Percentiles rank a stretch among this genome's conserved stretches.
Conservation (phyloP, 2,888 invertebrate genomes). For the Diploptera punctata region DNA sequence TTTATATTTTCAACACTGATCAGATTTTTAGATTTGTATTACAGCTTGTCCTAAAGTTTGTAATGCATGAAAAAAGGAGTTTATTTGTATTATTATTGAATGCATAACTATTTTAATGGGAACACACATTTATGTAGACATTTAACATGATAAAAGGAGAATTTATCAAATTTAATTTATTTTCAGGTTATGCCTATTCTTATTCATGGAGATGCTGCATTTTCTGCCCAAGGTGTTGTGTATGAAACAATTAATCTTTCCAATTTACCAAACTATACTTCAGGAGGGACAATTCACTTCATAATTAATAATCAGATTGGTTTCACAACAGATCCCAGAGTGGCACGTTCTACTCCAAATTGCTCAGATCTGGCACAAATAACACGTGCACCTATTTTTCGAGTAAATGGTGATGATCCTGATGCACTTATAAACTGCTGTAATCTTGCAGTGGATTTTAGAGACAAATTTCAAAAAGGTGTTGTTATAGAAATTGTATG, state of each 20-base stretch:
- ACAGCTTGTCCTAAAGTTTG: too few species aligned
- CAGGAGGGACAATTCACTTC: slow-evolving; percentile 66
- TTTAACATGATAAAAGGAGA: too few species aligned
- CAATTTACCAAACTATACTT: slow-evolving; percentile 63
- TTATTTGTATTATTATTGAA: too few species aligned
- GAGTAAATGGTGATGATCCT: slow-evolving; percentile 93
- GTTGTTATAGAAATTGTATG: slow-evolving; percentile 83
- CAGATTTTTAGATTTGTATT: too few species aligned
- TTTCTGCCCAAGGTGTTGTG: slow-evolving; percentile 67
- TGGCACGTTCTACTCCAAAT: slow-evolving; percentile 85
- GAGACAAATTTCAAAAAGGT: slow-evolving; percentile 86
- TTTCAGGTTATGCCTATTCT: slow-evolving; percentile 63
- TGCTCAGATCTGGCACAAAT: slow-evolving; percentile 91
- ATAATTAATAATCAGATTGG: slow-evolving; percentile 76
- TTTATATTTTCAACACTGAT: too few species aligned
- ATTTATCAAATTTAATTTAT: too few species aligned
- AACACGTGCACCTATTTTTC: slow-evolving; percentile 91
- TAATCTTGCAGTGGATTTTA: slow-evolving; percentile 85
- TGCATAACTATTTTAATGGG: too few species aligned
- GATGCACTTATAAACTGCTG: slow-evolving; percentile 91
- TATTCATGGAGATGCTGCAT: slow-evolving; percentile 68
- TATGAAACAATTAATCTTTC: slow-evolving; percentile 66
- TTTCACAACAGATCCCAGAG: slow-evolving; percentile 90
- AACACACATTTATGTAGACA: too few species aligned
- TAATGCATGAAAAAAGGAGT: too few species aligned